A percentile compares a stretch with the other conserved stretches of the same genome.
Conservation (phyloP, 2,797 vertebrate genomes). For the Hippopotamyrus pictus region DNA sequence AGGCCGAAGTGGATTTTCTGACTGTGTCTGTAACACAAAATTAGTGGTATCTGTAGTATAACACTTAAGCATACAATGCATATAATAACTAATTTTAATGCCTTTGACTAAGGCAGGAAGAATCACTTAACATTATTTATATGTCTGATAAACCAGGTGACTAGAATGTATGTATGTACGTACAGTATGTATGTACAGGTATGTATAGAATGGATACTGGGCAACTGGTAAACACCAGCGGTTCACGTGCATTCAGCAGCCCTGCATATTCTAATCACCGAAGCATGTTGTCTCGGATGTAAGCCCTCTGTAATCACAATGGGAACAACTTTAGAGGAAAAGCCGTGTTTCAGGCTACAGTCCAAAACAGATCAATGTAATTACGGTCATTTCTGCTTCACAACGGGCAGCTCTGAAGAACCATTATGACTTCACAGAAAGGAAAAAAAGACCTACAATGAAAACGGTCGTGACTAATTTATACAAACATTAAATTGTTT, state of each 20-base stretch:
- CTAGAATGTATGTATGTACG: too few species aligned
- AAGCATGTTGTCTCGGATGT: background rate
- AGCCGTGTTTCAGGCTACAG: background rate
- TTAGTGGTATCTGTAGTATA: background rate
- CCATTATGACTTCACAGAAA: background rate
- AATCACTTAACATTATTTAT: too few species aligned
- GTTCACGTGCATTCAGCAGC: background rate
- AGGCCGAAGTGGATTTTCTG: background rate
- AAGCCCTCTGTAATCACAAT: background rate
- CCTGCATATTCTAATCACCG: background rate
- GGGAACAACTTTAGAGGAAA: background rate
- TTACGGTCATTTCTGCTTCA: background rate
- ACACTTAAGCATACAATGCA: background rate
- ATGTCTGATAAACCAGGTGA: too few species aligned
- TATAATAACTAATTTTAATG: background rate
- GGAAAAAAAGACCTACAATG: too few species aligned
- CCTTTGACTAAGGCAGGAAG: too few species aligned
- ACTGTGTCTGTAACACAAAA: background rate
- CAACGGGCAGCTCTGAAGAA: background rate
- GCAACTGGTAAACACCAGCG: background rate
- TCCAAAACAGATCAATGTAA: slow-evolving; percentile 1
- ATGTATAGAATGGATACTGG: too few species aligned
- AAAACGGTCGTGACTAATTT: background rate
- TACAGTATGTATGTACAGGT: too few species aligned
- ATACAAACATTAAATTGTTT: background rate